Evolutionary conservation across 2,113 vertebrate genomes (phyloP).

Genomic region (Channa argus): DNA sequence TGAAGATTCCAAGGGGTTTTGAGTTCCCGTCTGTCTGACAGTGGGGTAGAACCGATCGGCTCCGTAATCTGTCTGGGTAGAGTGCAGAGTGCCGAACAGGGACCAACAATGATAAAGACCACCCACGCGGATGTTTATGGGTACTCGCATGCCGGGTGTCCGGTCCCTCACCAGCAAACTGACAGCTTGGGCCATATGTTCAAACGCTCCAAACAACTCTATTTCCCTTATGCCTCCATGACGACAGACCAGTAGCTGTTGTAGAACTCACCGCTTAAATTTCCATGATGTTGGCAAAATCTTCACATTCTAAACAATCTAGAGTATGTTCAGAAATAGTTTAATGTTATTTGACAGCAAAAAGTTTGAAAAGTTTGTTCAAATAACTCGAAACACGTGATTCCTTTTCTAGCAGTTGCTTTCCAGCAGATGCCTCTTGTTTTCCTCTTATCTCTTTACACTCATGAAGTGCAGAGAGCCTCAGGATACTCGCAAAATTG

Average conservation of each 20-base stretch:
- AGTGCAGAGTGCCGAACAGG: constrained; percentile 25
- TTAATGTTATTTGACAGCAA: not conserved
- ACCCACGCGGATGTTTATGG: not conserved
- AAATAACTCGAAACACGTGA: not conserved
- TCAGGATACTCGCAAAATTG: constrained; percentile 1
- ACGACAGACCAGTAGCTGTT: too few relatives aligned
- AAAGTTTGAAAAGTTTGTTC: not conserved
- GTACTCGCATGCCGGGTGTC: not conserved
- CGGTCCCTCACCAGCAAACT: not conserved
- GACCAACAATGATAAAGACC: constrained; percentile 7
- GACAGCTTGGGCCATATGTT: not conserved
- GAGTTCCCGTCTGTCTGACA: constrained; percentile 69
- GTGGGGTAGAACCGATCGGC: constrained; percentile 25
- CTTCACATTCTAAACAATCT: too few relatives aligned
- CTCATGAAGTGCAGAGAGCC: constrained; percentile 9
- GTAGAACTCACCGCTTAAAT: not conserved
- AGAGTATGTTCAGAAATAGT: too few relatives aligned
- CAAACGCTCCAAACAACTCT: not conserved
- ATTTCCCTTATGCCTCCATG: too few relatives aligned
- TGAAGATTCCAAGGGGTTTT: constrained; percentile 10
- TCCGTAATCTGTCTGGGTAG: constrained; percentile 27
- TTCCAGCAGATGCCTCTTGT: constrained; percentile 1
- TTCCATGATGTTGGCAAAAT: too few relatives aligned
- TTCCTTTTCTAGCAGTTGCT: not conserved
- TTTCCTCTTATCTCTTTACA: constrained; percentile 15